These are phyloP conservation scores for Gymnocephalus cernua DNA, from an alignment of 2,113 vertebrate species.

Conservation along the genomic window DNA sequence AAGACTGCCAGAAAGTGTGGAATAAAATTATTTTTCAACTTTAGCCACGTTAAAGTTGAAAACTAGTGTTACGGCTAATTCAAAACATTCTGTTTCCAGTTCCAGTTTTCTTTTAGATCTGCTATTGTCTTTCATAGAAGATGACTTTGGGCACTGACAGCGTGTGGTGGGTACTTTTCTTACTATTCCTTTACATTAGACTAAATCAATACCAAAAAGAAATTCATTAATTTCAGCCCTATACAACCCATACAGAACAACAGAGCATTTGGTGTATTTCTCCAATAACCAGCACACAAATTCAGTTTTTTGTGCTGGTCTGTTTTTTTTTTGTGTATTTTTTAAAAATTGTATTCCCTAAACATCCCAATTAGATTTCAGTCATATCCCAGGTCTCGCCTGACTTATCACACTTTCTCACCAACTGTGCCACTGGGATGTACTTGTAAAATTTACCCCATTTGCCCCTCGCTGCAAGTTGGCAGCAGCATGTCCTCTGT, in stretches of 20 bases:
- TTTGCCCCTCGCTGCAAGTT: slow-evolving; percentile 37
- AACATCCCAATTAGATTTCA: not conserved
- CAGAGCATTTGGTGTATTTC: not conserved
- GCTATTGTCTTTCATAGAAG: not conserved
- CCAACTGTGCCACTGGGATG: slow-evolving; percentile 28
- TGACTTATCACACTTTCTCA: slow-evolving; percentile 32
- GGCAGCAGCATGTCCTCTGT: slow-evolving; percentile 30
- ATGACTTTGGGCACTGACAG: not conserved
- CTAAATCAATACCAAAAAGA: not conserved
- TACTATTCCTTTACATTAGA: not conserved
- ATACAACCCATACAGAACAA: not conserved
- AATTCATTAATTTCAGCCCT: not conserved
- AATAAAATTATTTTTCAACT: slow-evolving; percentile 9
- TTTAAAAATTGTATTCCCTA: not conserved
- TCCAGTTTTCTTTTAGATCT: not conserved
- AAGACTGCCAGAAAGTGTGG: not conserved
- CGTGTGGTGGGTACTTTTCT: not conserved
- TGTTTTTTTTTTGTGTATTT: too few relatives aligned
- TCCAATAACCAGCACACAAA: not conserved
- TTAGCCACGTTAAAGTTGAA: slow-evolving; percentile 6
- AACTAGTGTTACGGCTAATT: not conserved
- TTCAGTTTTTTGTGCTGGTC: not conserved
- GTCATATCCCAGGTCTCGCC: not conserved
- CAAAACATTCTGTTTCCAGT: not conserved
- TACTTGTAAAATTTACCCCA: slow-evolving; percentile 22